Evolutionary conservation across 2,113 vertebrate genomes (phyloP).

Genomic region (Semnornis frantzii): DNA sequence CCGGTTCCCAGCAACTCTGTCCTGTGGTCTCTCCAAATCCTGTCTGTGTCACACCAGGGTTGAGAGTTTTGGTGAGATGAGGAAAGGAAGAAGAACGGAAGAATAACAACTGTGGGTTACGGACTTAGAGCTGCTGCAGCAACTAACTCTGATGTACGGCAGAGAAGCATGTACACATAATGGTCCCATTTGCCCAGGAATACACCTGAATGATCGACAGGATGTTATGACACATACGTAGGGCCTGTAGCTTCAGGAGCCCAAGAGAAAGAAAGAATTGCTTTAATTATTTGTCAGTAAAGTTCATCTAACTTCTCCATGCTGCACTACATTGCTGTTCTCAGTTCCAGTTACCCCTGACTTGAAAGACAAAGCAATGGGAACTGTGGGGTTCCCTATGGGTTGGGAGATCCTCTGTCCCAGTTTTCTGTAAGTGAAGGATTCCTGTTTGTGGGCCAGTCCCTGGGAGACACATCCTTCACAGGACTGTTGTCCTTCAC

Average conservation of each 20-base stretch:
- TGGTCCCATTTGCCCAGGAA: neutral
- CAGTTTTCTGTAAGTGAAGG: neutral
- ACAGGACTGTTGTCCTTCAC: neutral
- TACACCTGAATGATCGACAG: neutral
- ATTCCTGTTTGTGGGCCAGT: neutral
- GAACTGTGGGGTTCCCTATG: neutral
- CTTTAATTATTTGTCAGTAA: neutral
- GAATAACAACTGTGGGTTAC: neutral
- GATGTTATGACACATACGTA: neutral
- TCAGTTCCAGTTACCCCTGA: neutral
- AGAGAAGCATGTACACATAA: neutral
- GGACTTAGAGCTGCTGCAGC: neutral
- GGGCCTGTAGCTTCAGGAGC: neutral
- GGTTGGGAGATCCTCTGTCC: neutral
- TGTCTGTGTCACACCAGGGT: neutral
- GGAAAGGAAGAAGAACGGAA: neutral
- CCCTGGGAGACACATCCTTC: neutral
- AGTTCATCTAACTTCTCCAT: neutral
- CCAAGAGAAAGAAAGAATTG: neutral
- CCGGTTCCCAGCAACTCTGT: neutral
- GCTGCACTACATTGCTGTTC: neutral
- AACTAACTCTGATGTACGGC: neutral
- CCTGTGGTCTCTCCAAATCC: neutral
- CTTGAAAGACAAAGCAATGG: neutral
- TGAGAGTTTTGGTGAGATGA: neutral